These are phyloP conservation scores for Cantharis flavilabris DNA, from an alignment of 2,888 invertebrate species.

Conservation along the genomic window DNA sequence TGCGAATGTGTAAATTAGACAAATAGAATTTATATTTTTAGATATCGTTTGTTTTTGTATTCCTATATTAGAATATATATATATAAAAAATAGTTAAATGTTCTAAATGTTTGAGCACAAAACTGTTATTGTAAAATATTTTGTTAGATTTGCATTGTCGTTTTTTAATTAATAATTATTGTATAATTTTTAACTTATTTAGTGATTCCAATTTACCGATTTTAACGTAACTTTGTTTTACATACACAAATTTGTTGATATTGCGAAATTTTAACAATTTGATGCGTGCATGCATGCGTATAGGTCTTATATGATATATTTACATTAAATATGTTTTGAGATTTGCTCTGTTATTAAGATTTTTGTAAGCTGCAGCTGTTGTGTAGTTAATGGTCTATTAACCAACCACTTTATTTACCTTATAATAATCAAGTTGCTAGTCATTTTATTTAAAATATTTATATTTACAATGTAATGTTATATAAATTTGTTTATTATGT, in stretches of 20 bases:
- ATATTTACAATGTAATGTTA: slow-evolving; percentile 48
- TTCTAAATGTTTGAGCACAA: slow-evolving; percentile 2
- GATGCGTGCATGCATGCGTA: slow-evolving; percentile 8
- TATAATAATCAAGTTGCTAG: slow-evolving; percentile 48
- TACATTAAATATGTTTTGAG: slow-evolving; percentile 20
- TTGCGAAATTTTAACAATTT: not conserved
- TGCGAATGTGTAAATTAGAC: slow-evolving; percentile 1
- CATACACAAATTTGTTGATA: not conserved
- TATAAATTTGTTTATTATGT: slow-evolving; percentile 54
- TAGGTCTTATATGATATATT: not conserved
- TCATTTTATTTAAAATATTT: slow-evolving; percentile 53
- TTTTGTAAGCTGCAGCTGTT: slow-evolving; percentile 45
- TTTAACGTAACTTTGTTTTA: not conserved
- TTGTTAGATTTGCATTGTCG: not conserved
- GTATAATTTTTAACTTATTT: not conserved
- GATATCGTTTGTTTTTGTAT: slow-evolving; percentile 3
- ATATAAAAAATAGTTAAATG: not conserved
- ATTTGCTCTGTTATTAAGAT: slow-evolving; percentile 18
- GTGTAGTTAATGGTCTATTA: slow-evolving; percentile 52
- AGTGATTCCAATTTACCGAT: not conserved
- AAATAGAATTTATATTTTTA: slow-evolving; percentile 4
- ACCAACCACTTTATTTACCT: slow-evolving; percentile 39
- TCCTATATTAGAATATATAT: not conserved
- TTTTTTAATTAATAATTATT: not conserved
- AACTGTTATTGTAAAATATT: slow-evolving; percentile 1